Percentiles rank a stretch among this genome's conserved stretches.
Conservation (phyloP, 2,888 invertebrate species). For the Pterostichus niger region DNA sequence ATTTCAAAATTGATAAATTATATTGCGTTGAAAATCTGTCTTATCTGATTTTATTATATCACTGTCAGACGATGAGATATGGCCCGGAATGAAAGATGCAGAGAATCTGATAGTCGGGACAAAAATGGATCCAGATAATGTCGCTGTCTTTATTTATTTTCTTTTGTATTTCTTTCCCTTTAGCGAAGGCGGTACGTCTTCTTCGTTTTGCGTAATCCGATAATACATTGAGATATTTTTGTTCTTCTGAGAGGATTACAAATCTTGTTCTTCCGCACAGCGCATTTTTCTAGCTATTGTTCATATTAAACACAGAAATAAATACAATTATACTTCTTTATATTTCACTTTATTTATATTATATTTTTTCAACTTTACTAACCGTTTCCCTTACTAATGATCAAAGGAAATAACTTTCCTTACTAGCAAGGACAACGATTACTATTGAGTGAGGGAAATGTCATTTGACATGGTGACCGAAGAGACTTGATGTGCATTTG, state of each 20-base stretch:
- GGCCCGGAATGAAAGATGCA: conserved; percentile 6
- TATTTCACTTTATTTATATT: no score
- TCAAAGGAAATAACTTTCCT: no score
- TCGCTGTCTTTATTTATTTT: conserved; percentile 51
- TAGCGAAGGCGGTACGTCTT: conserved; percentile 28
- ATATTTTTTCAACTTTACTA: no score
- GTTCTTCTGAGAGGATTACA: conserved; percentile 28
- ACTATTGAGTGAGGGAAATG: no score
- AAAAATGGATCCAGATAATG: conserved; percentile 53
- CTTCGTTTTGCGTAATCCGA: conserved; percentile 51
- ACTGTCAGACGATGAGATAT: conserved; percentile 7
- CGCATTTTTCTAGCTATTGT: no score
- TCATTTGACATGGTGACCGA: no score
- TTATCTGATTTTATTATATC: conserved; percentile 27
- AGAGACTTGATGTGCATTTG: no score
- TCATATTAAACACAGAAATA: no score
- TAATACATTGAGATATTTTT: conserved; percentile 57
- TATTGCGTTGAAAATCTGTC: conserved; percentile 16
- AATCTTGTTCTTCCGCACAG: neutral
- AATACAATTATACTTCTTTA: no score
- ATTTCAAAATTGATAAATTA: conserved; percentile 20
- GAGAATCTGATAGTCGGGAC: conserved; percentile 17
- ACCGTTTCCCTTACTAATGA: no score
- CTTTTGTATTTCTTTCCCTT: conserved; percentile 51
- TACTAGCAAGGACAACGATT: no score